Evolutionary conservation across 1,140 invertebrate genomes (phyloP), one percentile per base, ranked within the genome.

Genomic region (Druon quercuslanigerum): DNA sequence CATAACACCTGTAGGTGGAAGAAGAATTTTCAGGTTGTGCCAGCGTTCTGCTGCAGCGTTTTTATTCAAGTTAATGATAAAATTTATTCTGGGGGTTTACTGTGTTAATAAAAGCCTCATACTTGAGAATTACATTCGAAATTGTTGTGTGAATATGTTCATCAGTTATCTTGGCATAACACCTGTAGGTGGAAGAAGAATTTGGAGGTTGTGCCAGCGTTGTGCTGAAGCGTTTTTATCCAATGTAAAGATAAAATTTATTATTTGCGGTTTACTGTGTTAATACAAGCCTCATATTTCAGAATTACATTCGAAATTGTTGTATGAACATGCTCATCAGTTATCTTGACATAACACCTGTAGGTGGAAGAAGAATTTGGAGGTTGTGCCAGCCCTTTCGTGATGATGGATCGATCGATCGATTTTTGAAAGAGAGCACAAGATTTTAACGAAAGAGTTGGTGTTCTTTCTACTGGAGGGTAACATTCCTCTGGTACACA

Each of bases 351-450:
- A 16, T 8, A 9, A 11, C n/a, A 19, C 20, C 14, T 13, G 33
- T 14, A 33, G 6, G 20, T 3, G 5, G 16, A 25, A 33, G 13
- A 33, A 66, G 33, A n/a, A 66, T 1, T 40, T 60, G 11, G 25
- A 33, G 8, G 40, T 46, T 46, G 40, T 33, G 7, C 1, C 8
- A 66, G 33, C 16, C 57, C 19, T 9, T 40, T 40, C 2, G 60
- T 33, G 20, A n/a, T 40, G 13, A 46, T 46, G 6, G 60, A 66
- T 66, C n/a, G 60, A 66, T 66, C 33, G 25, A 66, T 66, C 60
- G 60, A 40, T 33, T 25, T 66, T 66, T 66, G 13, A 66, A 40
- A 66, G 60, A n/a, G 14, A 40, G 8, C 16, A 66, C 20, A 66
- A 66, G 60, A 66, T 66, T 66, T 66, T n/a, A 0, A 8, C 9